These are phyloP conservation scores for Tetragnatha montana DNA, from an alignment of 2,888 invertebrate species.

Conservation along the genomic window DNA sequence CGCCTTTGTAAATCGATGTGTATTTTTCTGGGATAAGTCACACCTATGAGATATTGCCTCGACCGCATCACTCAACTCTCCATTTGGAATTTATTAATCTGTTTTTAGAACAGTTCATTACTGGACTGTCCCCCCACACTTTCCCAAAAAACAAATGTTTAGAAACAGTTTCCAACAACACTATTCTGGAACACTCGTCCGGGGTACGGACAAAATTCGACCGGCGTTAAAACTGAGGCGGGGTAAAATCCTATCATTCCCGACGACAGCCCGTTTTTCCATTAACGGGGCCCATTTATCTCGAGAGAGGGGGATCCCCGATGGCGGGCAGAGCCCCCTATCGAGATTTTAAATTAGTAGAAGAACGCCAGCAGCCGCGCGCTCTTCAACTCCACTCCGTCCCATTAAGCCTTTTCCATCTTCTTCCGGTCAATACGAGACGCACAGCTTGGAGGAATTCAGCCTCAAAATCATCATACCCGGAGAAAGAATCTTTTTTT, in stretches of 20 bases:
- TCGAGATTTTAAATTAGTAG: conserved; percentile 57
- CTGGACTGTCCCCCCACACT: too few species aligned
- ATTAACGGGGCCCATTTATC: conserved; percentile 64
- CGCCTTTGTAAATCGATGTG: too few species aligned
- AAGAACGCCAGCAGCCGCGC: conserved; percentile 26
- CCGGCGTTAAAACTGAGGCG: conserved; percentile 1
- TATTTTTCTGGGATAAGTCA: too few species aligned
- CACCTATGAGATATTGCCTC: too few species aligned
- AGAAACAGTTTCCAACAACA: too few species aligned
- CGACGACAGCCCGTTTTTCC: conserved; percentile 50
- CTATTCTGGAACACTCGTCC: not conserved
- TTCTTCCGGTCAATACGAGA: conserved; percentile 54
- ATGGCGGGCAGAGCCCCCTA: conserved; percentile 60
- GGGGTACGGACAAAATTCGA: not conserved
- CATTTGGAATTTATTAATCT: too few species aligned
- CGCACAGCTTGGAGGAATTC: conserved; percentile 55
- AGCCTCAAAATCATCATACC: conserved; percentile 59
- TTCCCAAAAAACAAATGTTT: too few species aligned
- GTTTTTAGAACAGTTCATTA: too few species aligned
- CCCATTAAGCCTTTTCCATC: too few species aligned
- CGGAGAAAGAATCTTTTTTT: conserved; percentile 40
- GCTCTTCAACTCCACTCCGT: too few species aligned
- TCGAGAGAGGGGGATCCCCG: conserved; percentile 19
- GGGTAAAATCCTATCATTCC: not conserved
- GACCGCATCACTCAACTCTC: too few species aligned